Base-by-base conservation (phyloP, 2,888 invertebrate species). In the Clostera curtula region DNA sequence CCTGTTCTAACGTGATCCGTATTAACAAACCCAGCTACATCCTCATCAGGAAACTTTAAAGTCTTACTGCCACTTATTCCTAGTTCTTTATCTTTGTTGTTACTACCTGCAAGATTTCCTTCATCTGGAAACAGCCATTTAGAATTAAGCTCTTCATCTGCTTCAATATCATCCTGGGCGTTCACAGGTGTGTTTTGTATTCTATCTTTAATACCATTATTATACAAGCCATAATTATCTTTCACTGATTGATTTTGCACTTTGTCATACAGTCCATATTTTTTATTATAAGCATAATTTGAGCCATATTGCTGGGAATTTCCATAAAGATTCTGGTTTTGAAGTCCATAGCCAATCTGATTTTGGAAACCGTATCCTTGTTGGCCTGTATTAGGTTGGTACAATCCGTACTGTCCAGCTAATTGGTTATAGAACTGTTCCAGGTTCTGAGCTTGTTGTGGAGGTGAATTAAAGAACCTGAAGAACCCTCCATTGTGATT, bases 401-500 rank as follows among this genome's bases (percentile, higher is more conserved):
- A 28, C 0, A 38, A 9, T 1, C 49, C 58, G 28, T 54, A 54
- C 19, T 58, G 60, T 0, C 53, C 52, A 4, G 51, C 33, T 13
- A 76, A 48, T 21, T 75, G 72, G 25, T 70, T 59, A 25, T 76
- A 77, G 25, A 80, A 74, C 34, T 83, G 77, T 24, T 79, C 60
- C 1, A 80, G 25, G 26, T 70, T 67, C 17, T 73, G 75, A 9
- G 49, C 42, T 5, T 52, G 42, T 4, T 47, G 27, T 38, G 49
- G 76, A 24, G 85, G 85, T 19, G 84, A 85, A 37, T 86, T 89
- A 56, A 93, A 93, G 59, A 91, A 92, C 36, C 91, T 85, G 59
- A 93, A 94, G 69, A 94, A 93, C 1, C 94, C 94, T 19, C 94
- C 94, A 30, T 93, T 93, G 57, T 94, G 89, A 66, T 93, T 94